Evolutionary conservation across 2,888 invertebrate genomes (phyloP), one percentile per base, ranked within the genome.

Genomic region (Glaucopsyche alexis): DNA sequence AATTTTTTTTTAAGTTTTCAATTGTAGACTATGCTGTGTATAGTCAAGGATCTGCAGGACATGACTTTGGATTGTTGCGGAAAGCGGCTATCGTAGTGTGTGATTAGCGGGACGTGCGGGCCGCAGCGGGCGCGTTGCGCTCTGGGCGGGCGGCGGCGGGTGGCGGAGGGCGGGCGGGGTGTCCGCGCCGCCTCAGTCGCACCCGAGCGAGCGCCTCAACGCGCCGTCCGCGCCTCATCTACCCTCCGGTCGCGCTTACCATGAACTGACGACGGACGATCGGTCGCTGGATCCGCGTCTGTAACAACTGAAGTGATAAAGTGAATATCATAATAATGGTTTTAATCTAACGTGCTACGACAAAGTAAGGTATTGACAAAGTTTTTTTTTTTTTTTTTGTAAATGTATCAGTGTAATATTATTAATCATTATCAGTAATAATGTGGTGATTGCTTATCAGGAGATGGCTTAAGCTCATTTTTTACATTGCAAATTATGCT

Each of bases 121-220:
- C 71, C 69, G 55, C 71, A 66, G 47, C 16, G 73, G 71, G 72
- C 71, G 75, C 76, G 73, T 74, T 71, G 70, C 60, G 64, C 69
- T 50, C 71, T 52, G 47, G 72, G 38, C 73, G 71, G 50, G 73
- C 67, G 71, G 71, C 29, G 60, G 71, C 38, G 73, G 9, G 74
- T 45, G 47, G 64, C 52, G 76, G 50, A n/a, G 65, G 42, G 38
- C 16, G 74, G 55, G 45, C 60, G 72, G n/a, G 74, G 72, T 49
- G 69, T 66, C 74, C 69, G 73, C 71, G 76, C 72, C 74, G 76
- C 75, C 64, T 55, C 73, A 75, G 74, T 76, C 76, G 76, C 73
- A 72, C 69, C 69, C 72, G 72, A 74, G 76, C 72, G 72, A 74
- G 74, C 71, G 75, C 70, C 70, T 73, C 74, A 72, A 73, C 74